phyloP scores from a whole-genome alignment of 2,888 invertebrate genomes.

The Gibbula magus region DNA sequence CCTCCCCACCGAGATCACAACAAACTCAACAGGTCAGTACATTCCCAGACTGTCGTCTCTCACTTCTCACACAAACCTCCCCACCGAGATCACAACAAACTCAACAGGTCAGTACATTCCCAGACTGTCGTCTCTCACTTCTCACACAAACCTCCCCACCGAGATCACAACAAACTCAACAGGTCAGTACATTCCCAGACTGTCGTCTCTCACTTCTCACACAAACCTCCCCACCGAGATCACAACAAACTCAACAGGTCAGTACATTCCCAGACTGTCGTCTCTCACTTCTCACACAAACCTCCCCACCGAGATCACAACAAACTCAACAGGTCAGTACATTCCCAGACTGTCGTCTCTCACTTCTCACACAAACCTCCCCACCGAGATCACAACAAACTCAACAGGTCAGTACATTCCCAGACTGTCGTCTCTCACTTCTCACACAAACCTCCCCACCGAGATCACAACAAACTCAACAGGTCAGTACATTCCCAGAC shows the following conservation, averaged over 20 bases:
- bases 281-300: constrained; percentile 68
- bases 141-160: constrained; percentile 59
- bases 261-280: constrained; percentile 87
- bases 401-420: constrained; percentile 81
- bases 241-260: constrained; percentile 19
- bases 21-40: constrained; percentile 76
- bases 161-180: constrained; percentile 18
- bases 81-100: constrained; percentile 26
- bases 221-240: constrained; percentile 54
- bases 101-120: constrained; percentile 81
- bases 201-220: constrained; percentile 74
- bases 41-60: constrained; percentile 84
- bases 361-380: constrained; percentile 65
- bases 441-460: constrained; percentile 59
- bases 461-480: constrained; percentile 18
- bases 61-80: constrained; percentile 65
- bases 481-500: constrained; percentile 86
- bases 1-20: constrained; percentile 44
- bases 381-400: constrained; percentile 26
- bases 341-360: constrained; percentile 84
- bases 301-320: constrained; percentile 44
- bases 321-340: constrained; percentile 76
- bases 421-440: constrained; percentile 80
- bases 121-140: constrained; percentile 80
- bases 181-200: constrained; percentile 86